These are phyloP conservation scores for Toxotes chatareus DNA, from an alignment of 2,113 vertebrate genomes.

Conservation along the genomic window DNA sequence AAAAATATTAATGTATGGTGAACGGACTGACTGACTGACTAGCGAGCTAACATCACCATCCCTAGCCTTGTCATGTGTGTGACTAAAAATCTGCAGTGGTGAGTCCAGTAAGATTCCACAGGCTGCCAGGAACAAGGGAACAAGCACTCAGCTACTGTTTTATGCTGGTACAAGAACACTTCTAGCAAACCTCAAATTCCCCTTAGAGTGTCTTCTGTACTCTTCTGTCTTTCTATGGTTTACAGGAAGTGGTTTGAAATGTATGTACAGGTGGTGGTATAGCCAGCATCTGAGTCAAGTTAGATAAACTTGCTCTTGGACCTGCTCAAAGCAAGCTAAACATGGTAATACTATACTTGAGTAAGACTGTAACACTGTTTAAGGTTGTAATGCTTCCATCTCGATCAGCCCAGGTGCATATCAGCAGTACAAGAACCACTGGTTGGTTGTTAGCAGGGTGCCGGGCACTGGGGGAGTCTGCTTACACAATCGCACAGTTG, in stretches of 20 bases:
- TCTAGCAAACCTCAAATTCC: neutral
- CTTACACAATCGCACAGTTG: neutral
- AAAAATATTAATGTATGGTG: neutral
- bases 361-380: neutral
- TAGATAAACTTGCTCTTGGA: neutral
- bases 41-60: neutral
- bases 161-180: neutral
- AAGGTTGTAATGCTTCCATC: neutral
- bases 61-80: neutral
- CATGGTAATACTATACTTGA: neutral
- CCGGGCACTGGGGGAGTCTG: neutral
- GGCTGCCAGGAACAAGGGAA: neutral
- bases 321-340: neutral
- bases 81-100: neutral
- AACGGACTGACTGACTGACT: neutral
- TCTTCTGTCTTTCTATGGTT: neutral
- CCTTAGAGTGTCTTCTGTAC: neutral
- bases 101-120: neutral
- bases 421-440: neutral
- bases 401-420: neutral
- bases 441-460: too few species aligned
- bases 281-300: slow-evolving; percentile 8
- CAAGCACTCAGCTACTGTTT: neutral
- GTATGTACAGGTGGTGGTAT: neutral
- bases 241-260: neutral